A percentile compares a stretch with the other conserved stretches of the same genome.
phyloP scores from a whole-genome alignment of 2,888 invertebrate species.

The Epinotia demarniana region DNA sequence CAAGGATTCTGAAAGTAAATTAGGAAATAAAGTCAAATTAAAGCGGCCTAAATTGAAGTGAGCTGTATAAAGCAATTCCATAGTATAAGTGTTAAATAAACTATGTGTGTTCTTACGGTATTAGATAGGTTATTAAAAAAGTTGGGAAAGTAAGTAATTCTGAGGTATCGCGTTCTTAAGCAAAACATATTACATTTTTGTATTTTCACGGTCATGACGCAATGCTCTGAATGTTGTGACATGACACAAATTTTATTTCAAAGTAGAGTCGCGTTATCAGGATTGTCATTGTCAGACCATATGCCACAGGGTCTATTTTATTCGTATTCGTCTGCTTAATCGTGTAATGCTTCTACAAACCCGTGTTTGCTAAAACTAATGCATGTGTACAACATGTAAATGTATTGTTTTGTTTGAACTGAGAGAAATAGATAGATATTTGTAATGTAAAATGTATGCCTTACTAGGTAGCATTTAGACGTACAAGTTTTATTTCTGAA shows the following conservation, averaged over 20 bases:
- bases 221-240: not conserved
- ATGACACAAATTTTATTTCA: not conserved
- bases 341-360: not conserved
- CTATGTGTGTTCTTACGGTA: not conserved
- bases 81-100: constrained; percentile 29
- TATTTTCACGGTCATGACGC: not conserved
- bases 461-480: constrained; percentile 34
- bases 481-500: not conserved
- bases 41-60: constrained; percentile 31
- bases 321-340: not conserved
- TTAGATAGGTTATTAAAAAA: constrained; percentile 1
- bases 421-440: constrained; percentile 24
- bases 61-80: constrained; percentile 36
- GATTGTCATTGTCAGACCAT: not conserved
- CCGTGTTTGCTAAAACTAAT: not conserved
- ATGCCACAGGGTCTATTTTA: not conserved
- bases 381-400: not conserved
- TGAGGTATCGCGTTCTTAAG: not conserved
- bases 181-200: not conserved
- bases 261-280: not conserved
- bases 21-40: constrained; percentile 15
- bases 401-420: constrained; percentile 4
- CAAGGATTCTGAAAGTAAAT: not conserved
- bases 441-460: constrained; percentile 25
- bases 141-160: not conserved